Percentiles rank a stretch among this genome's conserved stretches.
Evolutionary conservation across 1,140 invertebrate species (phyloP).

Genomic region (Colletes gigas): DNA sequence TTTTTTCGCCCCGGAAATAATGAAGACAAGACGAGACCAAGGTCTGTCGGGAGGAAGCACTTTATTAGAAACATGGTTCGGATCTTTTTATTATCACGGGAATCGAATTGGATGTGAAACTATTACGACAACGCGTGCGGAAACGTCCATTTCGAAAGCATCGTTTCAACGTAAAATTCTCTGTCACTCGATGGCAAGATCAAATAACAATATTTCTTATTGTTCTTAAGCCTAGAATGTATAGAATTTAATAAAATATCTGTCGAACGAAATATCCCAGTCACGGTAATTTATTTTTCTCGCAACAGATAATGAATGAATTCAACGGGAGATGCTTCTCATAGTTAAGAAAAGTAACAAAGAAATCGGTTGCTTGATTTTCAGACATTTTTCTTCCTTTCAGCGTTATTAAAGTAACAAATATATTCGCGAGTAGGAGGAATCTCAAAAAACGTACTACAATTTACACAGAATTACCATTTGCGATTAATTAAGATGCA

Average conservation of each 20-base stretch:
- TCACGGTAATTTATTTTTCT: too few species aligned
- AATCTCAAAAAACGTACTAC: background rate
- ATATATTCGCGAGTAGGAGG: background rate
- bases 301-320: too few species aligned
- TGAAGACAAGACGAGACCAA: background rate
- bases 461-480: slow-evolving; percentile 10
- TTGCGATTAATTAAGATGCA: slow-evolving; percentile 19
- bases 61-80: background rate
- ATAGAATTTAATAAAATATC: too few species aligned
- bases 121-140: too few species aligned
- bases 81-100: background rate
- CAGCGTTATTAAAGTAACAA: background rate
- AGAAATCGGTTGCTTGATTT: background rate
- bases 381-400: background rate
- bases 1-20: background rate
- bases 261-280: too few species aligned
- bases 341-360: background rate
- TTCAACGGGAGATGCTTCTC: background rate
- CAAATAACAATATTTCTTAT: too few species aligned
- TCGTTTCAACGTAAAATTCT: too few species aligned
- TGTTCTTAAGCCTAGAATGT: too few species aligned
- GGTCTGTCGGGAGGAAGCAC: background rate
- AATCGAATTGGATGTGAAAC: background rate
- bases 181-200: too few species aligned
- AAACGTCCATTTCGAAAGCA: too few species aligned